Conservation (phyloP, 2,888 invertebrate species). For the Drosophila subsilvestris region DNA sequence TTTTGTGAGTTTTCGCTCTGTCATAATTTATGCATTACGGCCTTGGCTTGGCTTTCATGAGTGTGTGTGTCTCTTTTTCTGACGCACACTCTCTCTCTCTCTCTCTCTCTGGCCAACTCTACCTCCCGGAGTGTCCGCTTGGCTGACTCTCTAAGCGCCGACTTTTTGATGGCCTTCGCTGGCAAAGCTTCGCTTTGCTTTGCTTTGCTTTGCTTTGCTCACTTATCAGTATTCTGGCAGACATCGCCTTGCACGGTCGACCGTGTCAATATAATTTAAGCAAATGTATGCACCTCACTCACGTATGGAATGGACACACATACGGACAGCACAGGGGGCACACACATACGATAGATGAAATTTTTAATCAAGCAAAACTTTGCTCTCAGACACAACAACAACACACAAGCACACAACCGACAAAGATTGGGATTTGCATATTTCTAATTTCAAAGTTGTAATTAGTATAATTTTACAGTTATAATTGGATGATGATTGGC, state of each 20-base stretch:
- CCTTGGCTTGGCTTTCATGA: slow-evolving; percentile 48
- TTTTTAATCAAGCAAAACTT: slow-evolving; percentile 76
- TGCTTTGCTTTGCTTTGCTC: slow-evolving; percentile 45
- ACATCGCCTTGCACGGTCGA: slow-evolving; percentile 59
- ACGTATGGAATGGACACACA: not conserved
- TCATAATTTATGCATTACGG: slow-evolving; percentile 72
- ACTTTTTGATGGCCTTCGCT: slow-evolving; percentile 43
- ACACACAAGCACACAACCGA: not conserved
- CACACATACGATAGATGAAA: slow-evolving; percentile 27
- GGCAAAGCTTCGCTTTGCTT: slow-evolving; percentile 1
- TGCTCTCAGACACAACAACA: slow-evolving; percentile 31
- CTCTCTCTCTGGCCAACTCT: not conserved
- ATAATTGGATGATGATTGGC: slow-evolving; percentile 79
- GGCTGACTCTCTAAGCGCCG: slow-evolving; percentile 30
- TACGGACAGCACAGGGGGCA: slow-evolving; percentile 14
- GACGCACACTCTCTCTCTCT: not conserved
- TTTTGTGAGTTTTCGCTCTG: slow-evolving; percentile 33
- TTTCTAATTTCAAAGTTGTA: slow-evolving; percentile 79
- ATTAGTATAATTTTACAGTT: slow-evolving; percentile 79
- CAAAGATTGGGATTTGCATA: slow-evolving; percentile 63
- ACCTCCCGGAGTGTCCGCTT: slow-evolving; percentile 12
- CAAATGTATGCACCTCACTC: slow-evolving; percentile 69
- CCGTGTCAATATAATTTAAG: slow-evolving; percentile 76
- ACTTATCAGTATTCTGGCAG: slow-evolving; percentile 75
- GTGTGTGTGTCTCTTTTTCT: slow-evolving; percentile 19